A percentile compares a stretch with the other conserved stretches of the same genome.
Evolutionary conservation across 2,888 invertebrate genomes (phyloP).

Genomic region (Polydrusus pterygomalis): DNA sequence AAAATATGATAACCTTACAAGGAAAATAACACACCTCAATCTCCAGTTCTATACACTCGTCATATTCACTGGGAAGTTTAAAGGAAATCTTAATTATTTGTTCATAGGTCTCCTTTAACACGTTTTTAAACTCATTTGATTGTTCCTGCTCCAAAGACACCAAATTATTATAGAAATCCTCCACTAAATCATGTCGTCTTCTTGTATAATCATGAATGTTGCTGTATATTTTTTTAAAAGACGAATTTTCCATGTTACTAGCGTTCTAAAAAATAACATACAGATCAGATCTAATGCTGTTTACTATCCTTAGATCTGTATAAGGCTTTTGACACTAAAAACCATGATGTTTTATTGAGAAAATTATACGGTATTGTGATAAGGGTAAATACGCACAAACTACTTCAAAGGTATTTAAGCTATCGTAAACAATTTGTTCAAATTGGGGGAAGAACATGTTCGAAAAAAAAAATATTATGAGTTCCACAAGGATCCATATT

Average conservation of each 20-base stretch:
- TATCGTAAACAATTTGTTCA: too few species aligned
- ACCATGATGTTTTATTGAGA: too few species aligned
- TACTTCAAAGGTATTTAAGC: too few species aligned
- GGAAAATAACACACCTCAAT: constrained; percentile 60
- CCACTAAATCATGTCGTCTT: constrained; percentile 53
- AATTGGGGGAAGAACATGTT: too few species aligned
- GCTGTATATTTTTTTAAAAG: constrained; percentile 51
- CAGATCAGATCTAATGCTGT: too few species aligned
- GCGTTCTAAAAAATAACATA: constrained; percentile 39
- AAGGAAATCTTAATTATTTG: constrained; percentile 62
- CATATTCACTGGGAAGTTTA: constrained; percentile 64
- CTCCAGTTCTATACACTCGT: constrained; percentile 66
- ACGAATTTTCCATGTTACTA: constrained; percentile 43
- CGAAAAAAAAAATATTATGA: too few species aligned
- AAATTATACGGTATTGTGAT: too few species aligned
- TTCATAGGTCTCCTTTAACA: constrained; percentile 62
- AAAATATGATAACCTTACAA: too few species aligned
- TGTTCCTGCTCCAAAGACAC: constrained; percentile 61
- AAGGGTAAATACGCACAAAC: too few species aligned
- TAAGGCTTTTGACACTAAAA: too few species aligned
- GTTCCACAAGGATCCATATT: too few species aligned
- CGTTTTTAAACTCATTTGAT: constrained; percentile 61
- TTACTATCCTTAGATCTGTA: too few species aligned
- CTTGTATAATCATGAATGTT: constrained; percentile 48
- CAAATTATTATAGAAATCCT: constrained; percentile 58